Percentiles rank a stretch among this genome's conserved stretches.
phyloP scores from a whole-genome alignment of 2,113 vertebrate genomes.

The Cathartes aura region DNA sequence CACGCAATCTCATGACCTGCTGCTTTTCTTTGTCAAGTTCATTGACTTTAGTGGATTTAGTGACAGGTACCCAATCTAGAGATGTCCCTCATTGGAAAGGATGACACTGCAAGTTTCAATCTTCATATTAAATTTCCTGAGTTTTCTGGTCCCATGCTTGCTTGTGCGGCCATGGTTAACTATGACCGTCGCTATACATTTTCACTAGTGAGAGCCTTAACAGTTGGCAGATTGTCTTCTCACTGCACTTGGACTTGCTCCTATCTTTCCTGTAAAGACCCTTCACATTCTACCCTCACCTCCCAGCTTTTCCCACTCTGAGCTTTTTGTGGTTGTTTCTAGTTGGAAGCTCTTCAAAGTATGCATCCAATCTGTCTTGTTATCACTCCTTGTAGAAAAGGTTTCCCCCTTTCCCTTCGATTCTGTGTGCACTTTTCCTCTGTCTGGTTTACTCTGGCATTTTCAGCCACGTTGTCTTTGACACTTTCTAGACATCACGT shows the following conservation, averaged over 20 bases:
- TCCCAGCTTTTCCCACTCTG: background rate
- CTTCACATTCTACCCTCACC: background rate
- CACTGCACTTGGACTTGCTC: background rate
- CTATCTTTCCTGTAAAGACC: background rate
- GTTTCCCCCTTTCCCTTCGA: background rate
- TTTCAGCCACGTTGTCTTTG: background rate
- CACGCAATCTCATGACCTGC: background rate
- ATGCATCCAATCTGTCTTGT: background rate
- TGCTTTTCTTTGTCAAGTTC: background rate
- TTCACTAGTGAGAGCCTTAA: background rate
- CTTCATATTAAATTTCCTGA: background rate
- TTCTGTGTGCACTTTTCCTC: background rate
- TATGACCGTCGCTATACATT: fast-evolving
- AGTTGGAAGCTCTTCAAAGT: background rate
- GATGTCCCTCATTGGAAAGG: fast-evolving
- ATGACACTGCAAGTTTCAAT: background rate
- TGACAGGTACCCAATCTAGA: background rate
- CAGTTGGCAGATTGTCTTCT: background rate
- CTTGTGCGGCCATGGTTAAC: background rate
- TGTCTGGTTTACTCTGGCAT: background rate
- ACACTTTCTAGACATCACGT: background rate
- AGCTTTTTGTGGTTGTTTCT: background rate
- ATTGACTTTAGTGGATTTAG: background rate
- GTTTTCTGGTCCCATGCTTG: background rate
- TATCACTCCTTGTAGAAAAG: background rate